phyloP scores from a whole-genome alignment of 2,113 vertebrate genomes.

The Climacteris rufus region DNA sequence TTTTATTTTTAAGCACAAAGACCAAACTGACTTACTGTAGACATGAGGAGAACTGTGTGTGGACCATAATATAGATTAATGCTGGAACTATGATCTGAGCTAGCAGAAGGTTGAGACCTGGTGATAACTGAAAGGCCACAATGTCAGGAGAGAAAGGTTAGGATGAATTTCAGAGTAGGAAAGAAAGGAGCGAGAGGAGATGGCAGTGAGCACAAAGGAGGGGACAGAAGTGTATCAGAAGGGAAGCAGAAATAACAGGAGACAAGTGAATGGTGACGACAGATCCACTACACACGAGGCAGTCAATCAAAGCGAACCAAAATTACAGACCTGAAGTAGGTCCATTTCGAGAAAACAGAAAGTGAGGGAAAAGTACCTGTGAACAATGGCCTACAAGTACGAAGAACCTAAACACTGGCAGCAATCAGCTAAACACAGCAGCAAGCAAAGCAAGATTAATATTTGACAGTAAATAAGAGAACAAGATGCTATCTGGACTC shows the following conservation, averaged over 20 bases:
- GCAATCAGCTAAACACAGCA: neutral
- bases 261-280: neutral
- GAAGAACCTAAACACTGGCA: neutral
- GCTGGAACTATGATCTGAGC: neutral
- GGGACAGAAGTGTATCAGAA: neutral
- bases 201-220: neutral
- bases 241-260: accelerated
- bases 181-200: neutral
- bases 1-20: neutral
- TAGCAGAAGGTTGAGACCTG: neutral
- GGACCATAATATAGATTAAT: neutral
- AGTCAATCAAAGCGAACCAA: neutral
- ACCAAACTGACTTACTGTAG: neutral
- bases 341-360: neutral
- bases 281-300: neutral
- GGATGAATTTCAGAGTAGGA: neutral
- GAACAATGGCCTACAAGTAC: neutral
- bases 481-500: neutral
- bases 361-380: neutral
- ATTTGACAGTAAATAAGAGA: neutral
- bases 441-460: neutral
- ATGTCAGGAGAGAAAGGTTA: neutral
- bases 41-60: neutral
- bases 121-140: neutral
- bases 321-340: neutral